Evolutionary conservation across 2,797 vertebrate genomes (phyloP), one percentile per base, ranked within the genome.

Genomic region (Epinephelus malabaricus): DNA sequence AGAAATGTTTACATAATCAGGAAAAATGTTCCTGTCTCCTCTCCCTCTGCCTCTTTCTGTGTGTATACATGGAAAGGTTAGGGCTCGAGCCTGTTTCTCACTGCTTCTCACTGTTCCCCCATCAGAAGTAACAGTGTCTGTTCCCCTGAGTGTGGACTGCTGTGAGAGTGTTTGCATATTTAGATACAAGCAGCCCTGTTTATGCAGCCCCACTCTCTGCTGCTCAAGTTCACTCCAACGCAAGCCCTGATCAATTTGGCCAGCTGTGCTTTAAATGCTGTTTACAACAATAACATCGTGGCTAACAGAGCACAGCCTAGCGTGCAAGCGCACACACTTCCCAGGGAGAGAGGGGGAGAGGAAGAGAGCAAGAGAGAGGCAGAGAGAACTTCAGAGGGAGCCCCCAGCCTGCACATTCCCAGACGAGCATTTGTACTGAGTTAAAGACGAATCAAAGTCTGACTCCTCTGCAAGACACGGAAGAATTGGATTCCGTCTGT

Each of bases 131-230:
- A 97, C 95, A 95, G 95, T 95, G 96, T 93, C 94, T 94, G 92
- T 78, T 97, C 97, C 96, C 97, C 86, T 60, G 96, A 96, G 97
- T 81, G 92, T 89, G 92, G 69, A 73, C 95, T 93, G 91, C 91
- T 94, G 94, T 88, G 94, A 95, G 95, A 96, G 86, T 96, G 96
- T 97, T 97, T 97, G 96, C 97, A 97, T 98, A 97, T 97, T 97
- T 96, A 96, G 95, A 96, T 95, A 96, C 89, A 79, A 88, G 85
- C 89, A 56, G 86, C 73, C 85, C 96, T 97, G 97, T 98, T 98
- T 97, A 97, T 97, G 96, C 97, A 97, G 96, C 93, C 94, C 96
- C 95, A 96, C 95, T 97, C 96, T 96, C 96, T 62, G 72, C 88
- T 95, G 95, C 94, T 95, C 93, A 91, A 96, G 96, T 97, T 97